A percentile compares a stretch with the other conserved stretches of the same genome.
Evolutionary conservation across 2,113 vertebrate genomes (phyloP).

Genomic region (Dasyurus viverrinus): DNA sequence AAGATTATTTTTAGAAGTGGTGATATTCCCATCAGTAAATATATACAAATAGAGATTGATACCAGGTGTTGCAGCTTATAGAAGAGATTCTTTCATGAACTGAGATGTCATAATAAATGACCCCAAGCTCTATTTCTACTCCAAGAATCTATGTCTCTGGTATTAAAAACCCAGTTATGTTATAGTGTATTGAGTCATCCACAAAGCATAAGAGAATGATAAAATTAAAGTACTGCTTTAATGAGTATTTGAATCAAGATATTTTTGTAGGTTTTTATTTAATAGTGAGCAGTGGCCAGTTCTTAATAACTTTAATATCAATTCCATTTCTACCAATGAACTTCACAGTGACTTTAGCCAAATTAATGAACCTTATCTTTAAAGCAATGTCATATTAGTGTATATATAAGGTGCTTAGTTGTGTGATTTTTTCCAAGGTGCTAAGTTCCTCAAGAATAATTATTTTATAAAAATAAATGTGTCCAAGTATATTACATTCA

Average conservation of each 20-base stretch:
- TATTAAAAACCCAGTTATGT: not conserved
- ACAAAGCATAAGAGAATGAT: not conserved
- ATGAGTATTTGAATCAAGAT: not conserved
- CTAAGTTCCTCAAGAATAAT: not conserved
- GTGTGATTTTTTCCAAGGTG: not conserved
- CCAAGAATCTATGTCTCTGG: not conserved
- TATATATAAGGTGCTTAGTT: not conserved
- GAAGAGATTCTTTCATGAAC: not conserved
- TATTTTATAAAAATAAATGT: not conserved
- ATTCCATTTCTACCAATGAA: not conserved
- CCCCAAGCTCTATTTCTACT: not conserved
- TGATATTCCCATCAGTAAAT: not conserved
- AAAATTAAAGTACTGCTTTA: not conserved
- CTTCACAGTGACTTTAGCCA: not conserved
- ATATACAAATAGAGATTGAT: not conserved
- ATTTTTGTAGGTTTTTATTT: conserved; percentile 23
- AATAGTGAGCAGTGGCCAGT: not conserved
- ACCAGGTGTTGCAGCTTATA: not conserved
- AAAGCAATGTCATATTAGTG: not conserved
- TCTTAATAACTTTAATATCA: conserved; percentile 15
- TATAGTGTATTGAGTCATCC: not conserved
- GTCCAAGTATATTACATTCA: not conserved
- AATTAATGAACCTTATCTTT: not conserved
- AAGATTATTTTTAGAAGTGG: not conserved
- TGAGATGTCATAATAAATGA: not conserved